phyloP scores from a whole-genome alignment of 2,797 vertebrate genomes.

The Sebastes cheni region DNA sequence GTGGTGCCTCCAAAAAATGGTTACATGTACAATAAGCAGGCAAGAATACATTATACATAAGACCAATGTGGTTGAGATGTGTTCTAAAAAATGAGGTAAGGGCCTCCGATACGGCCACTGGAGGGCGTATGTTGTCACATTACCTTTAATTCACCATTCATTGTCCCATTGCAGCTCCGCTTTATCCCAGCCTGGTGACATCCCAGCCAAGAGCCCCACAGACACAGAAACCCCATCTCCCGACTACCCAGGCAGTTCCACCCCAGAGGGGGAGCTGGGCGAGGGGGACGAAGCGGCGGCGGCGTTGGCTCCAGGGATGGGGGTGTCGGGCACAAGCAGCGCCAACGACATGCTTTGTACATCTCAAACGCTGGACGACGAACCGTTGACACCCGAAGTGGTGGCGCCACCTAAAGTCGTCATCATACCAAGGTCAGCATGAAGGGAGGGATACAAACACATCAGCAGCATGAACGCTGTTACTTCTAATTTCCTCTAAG shows the following conservation, averaged over 20 bases:
- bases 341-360: conserved; percentile 81
- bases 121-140: neutral
- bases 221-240: conserved; percentile 49
- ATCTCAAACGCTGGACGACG: conserved; percentile 85
- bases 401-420: conserved; percentile 64
- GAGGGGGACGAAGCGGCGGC: conserved; percentile 12
- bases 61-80: neutral
- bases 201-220: conserved; percentile 31
- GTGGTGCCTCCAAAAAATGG: neutral
- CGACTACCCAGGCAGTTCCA: conserved; percentile 5
- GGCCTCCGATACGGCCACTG: neutral
- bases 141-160: neutral
- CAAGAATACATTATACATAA: neutral
- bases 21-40: neutral
- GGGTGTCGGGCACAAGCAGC: conserved; percentile 55
- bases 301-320: conserved; percentile 15
- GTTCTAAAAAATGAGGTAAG: neutral
- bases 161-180: conserved; percentile 81
- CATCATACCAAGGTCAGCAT: conserved; percentile 61
- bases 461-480: neutral
- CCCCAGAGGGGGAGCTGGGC: conserved; percentile 2
- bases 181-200: conserved; percentile 87
- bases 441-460: neutral
- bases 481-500: neutral
- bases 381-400: conserved; percentile 81